Percentiles rank a stretch among this genome's conserved stretches.
These are phyloP conservation scores for Thereuonema tuberculata DNA, from an alignment of 1,140 invertebrate genomes.

Conservation along the genomic window DNA sequence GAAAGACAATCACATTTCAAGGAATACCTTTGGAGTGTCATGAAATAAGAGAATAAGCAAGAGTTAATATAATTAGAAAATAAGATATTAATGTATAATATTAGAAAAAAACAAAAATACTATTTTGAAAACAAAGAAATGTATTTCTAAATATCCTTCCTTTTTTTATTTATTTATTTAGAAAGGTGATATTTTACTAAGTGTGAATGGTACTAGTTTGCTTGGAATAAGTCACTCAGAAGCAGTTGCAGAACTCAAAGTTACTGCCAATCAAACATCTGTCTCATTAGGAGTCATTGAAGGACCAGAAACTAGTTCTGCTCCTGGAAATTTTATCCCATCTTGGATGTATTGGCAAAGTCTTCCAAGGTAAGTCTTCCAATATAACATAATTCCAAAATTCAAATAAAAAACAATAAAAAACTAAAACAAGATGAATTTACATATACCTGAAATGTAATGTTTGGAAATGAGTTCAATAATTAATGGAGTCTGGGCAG, in stretches of 20 bases:
- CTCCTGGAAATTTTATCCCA: constrained; percentile 35
- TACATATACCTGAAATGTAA: no score
- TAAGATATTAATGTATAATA: no score
- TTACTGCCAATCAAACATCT: constrained; percentile 26
- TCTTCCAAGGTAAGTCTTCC: constrained; percentile 30
- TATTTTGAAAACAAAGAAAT: no score
- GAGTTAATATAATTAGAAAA: no score
- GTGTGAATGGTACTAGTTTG: constrained; percentile 34
- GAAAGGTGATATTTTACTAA: constrained; percentile 39
- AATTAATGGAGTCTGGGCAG: no score
- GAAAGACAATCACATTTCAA: no score
- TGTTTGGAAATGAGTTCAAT: no score
- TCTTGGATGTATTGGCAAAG: constrained; percentile 41
- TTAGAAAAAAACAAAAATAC: no score
- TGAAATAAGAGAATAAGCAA: no score
- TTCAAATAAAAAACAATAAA: not conserved
- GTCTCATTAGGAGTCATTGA: constrained; percentile 34
- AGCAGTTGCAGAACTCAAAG: constrained; percentile 35
- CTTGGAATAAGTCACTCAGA: constrained; percentile 36
- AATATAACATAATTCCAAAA: not conserved
- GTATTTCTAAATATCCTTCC: no score
- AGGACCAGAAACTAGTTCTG: constrained; percentile 34
- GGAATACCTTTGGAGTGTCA: no score
- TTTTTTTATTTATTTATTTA: constrained; percentile 21
- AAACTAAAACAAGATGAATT: no score